Evolutionary conservation across 2,113 vertebrate species (phyloP).

Genomic region (Oophaga pumilio): DNA sequence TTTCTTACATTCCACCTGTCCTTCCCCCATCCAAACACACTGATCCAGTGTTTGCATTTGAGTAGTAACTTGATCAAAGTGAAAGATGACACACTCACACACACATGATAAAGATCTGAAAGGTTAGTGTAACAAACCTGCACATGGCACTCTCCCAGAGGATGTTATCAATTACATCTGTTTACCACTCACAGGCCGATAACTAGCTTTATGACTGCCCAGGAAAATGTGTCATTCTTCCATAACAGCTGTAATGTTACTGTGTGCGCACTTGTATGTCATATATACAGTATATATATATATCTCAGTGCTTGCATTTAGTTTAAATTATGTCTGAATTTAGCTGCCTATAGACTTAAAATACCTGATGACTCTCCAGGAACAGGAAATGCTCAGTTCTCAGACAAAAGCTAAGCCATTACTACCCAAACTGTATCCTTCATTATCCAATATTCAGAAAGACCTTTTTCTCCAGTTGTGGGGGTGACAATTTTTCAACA

Average conservation of each 20-base stretch:
- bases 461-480: too few relatives aligned
- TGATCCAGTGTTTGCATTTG: slow-evolving; percentile 46
- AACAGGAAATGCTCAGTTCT: neutral
- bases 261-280: neutral
- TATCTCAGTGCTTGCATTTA: slow-evolving; percentile 45
- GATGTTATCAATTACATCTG: slow-evolving; percentile 36
- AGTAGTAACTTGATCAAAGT: slow-evolving; percentile 47
- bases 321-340: neutral
- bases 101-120: slow-evolving; percentile 30
- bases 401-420: too few relatives aligned
- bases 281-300: slow-evolving; percentile 2
- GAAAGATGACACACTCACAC: slow-evolving; percentile 38
- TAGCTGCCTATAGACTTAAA: neutral
- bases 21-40: slow-evolving; percentile 23
- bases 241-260: neutral
- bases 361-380: neutral
- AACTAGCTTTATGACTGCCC: neutral
- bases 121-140: slow-evolving; percentile 29
- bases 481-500: too few relatives aligned
- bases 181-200: slow-evolving; percentile 12
- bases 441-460: too few relatives aligned
- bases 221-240: neutral
- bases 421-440: too few relatives aligned
- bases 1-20: neutral
- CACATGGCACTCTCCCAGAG: neutral